phyloP scores from a whole-genome alignment of 2,888 invertebrate species.

The Oligia latruncula region DNA sequence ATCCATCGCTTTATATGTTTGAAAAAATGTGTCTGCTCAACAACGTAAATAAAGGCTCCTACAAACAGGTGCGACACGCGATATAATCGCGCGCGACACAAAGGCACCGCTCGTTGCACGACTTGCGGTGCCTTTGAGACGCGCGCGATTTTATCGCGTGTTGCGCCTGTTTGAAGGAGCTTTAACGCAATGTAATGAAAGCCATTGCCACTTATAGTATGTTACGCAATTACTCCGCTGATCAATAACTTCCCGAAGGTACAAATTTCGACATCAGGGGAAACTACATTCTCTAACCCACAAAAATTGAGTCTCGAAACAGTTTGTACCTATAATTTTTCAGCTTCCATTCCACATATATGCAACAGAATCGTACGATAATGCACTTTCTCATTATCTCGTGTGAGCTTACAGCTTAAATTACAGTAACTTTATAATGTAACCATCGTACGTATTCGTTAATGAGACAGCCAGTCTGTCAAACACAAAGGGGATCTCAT shows the following conservation, averaged over 20 bases:
- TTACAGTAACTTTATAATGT: conserved; percentile 28
- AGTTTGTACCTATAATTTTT: not conserved
- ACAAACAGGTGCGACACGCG: no score
- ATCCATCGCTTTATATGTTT: no score
- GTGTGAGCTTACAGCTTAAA: conserved; percentile 22
- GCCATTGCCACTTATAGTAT: no score
- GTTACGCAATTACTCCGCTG: not conserved
- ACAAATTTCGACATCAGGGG: not conserved
- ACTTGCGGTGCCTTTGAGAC: no score
- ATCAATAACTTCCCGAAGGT: not conserved
- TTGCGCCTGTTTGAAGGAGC: no score
- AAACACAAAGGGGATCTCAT: conserved; percentile 56
- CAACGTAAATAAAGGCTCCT: no score
- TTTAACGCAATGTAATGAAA: no score
- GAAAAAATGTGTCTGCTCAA: no score
- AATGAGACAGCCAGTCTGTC: conserved; percentile 58
- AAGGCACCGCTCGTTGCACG: no score
- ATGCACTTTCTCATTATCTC: conserved; percentile 33
- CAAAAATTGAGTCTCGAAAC: not conserved
- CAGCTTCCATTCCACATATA: not conserved
- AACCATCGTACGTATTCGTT: conserved; percentile 44
- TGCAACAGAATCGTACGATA: not conserved
- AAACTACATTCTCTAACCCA: not conserved
- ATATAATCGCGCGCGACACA: no score
- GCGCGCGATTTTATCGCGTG: no score